phyloP scores from a whole-genome alignment of 1,140 invertebrate species.

The Lordiphosa stackelbergi region DNA sequence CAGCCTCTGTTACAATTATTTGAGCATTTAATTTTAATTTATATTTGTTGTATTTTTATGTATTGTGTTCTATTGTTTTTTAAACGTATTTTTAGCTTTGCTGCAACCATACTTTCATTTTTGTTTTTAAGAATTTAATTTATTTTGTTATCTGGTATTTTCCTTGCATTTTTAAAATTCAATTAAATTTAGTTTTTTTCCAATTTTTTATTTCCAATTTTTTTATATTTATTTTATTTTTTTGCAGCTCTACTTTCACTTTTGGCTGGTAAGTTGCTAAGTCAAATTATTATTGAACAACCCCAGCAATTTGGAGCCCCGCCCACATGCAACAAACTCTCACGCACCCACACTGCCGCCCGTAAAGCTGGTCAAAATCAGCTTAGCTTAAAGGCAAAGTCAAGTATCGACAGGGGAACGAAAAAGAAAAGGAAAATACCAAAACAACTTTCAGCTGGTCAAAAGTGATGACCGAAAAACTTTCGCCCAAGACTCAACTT shows the following conservation, averaged over 20 bases:
- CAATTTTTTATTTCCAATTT: conserved; percentile 4
- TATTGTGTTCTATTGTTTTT: no score
- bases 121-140: conserved; percentile 8
- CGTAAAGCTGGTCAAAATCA: conserved; percentile 44
- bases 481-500: conserved; percentile 44
- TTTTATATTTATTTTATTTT: conserved; percentile 21
- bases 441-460: conserved; percentile 62
- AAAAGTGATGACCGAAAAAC: conserved; percentile 51
- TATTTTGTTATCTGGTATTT: not conserved
- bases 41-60: no score
- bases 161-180: not conserved
- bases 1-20: no score
- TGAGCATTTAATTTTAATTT: no score
- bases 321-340: conserved; percentile 33
- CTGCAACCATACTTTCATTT: conserved; percentile 49
- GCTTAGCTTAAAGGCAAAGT: conserved; percentile 53
- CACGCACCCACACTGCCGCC: conserved; percentile 24
- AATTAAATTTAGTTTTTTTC: not conserved
- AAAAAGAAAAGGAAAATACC: conserved; percentile 22
- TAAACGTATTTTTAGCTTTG: not conserved
- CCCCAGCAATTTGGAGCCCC: conserved; percentile 65
- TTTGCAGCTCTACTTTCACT: conserved; percentile 54
- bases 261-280: conserved; percentile 53
- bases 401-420: conserved; percentile 47
- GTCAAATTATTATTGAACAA: conserved; percentile 38